Evolutionary conservation across 2,797 vertebrate genomes (phyloP), one percentile per base, ranked within the genome.

Genomic region (Danio choprae): DNA sequence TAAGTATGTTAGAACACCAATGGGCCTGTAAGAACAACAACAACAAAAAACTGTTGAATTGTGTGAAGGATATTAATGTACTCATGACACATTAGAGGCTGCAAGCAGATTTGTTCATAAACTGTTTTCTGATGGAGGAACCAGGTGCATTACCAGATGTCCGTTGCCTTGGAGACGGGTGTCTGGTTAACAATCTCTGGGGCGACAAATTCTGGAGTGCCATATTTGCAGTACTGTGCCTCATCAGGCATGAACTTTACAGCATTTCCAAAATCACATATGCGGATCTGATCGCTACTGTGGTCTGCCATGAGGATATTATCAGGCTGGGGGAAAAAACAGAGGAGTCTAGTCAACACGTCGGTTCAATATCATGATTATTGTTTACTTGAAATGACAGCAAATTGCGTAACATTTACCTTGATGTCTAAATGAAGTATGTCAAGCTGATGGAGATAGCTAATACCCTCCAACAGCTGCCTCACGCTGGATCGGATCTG

Each of bases 181-280:
- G 94, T 96, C 93, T 99, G 98, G 91, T 96, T 97, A 83, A 99
- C 95, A 9, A 99, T 97, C 92, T 99, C 98, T 0, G 98, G 97
- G 0, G 97, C 94, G 44, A 99, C 96, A 1, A 99, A 99, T 91
- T 99, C 98, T 0, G 98, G 98, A 0, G 97, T 98, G 83, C 98
- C 98, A 0, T 96, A 98, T 84, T 95, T 97, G 93, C 96, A 98
- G 89, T 96, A 99, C 82, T 98, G 97, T 1, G 94, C 91, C 77
- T 98, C 97, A 13, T 94, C 94, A 0, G 93, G 93, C 0, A 87
- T 97, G 85, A 97, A 69, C 80, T 91, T 93, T 79, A 97, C 89
- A 0, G 97, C 95, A 0, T 98, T 99, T 77, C 97, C 98, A 0
- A 99, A 98, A 87, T 99, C 98, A 59, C 97, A 98, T 88, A 99